These are phyloP conservation scores for Ptiloglossa arizonensis DNA, from an alignment of 1,140 invertebrate genomes.

Conservation along the genomic window DNA sequence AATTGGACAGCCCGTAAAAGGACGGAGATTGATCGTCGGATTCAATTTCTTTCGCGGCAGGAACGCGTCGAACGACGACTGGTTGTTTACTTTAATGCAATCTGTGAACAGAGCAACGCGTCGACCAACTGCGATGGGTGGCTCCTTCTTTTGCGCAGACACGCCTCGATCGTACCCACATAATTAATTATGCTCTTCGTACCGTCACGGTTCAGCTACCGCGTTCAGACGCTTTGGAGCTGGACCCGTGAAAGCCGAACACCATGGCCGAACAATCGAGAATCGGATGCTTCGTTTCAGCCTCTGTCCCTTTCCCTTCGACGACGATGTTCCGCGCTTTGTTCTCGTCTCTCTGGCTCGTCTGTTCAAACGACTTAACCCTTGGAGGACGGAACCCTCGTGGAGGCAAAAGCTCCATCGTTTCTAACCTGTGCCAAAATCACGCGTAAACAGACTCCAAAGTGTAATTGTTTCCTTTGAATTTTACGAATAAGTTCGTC, in stretches of 20 bases:
- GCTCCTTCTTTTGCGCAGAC: background rate
- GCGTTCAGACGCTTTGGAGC: background rate
- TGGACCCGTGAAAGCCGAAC: background rate
- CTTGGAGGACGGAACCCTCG: too few relatives aligned
- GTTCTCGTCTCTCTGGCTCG: too few relatives aligned
- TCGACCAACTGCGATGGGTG: background rate
- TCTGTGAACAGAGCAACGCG: background rate
- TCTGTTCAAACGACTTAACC: too few relatives aligned
- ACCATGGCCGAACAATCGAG: too few relatives aligned
- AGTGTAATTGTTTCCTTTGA: too few relatives aligned
- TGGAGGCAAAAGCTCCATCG: too few relatives aligned
- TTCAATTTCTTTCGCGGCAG: conserved; percentile 13
- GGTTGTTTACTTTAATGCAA: conserved; percentile 1
- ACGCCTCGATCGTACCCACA: background rate
- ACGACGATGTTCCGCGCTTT: too few relatives aligned
- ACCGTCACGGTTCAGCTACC: conserved; percentile 22
- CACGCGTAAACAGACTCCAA: too few relatives aligned
- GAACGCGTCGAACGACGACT: background rate
- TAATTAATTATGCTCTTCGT: conserved; percentile 34
- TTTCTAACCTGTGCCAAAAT: too few relatives aligned
- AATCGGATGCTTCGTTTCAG: too few relatives aligned
- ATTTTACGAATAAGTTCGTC: too few relatives aligned
- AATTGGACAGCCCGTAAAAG: conserved; percentile 17
- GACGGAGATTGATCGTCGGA: conserved; percentile 16
- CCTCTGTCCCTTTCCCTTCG: too few relatives aligned